Evolutionary conservation across 1,140 invertebrate species (phyloP).

Genomic region (Drosophila bocki): DNA sequence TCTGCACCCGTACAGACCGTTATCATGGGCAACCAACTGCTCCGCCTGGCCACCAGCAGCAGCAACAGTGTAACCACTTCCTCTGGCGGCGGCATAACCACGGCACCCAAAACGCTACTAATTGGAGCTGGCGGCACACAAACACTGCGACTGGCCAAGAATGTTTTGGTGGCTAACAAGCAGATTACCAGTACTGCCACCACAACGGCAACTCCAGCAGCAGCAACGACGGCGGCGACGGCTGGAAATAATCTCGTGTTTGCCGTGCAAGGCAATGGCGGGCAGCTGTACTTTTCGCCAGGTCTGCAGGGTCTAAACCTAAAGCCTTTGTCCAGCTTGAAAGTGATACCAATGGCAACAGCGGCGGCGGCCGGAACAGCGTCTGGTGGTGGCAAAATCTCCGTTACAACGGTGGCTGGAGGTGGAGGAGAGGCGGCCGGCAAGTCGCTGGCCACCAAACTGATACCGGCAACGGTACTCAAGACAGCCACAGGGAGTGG

Average conservation of each 20-base stretch:
- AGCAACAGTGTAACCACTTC: constrained; percentile 31
- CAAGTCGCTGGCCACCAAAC: constrained; percentile 56
- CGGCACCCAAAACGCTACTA: constrained; percentile 68
- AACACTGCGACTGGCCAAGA: constrained; percentile 73
- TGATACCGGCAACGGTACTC: constrained; percentile 59
- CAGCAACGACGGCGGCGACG: constrained; percentile 22
- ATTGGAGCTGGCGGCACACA: constrained; percentile 65
- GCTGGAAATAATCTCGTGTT: constrained; percentile 87
- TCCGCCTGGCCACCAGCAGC: constrained; percentile 66
- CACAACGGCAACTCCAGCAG: constrained; percentile 16
- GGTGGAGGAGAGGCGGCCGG: constrained; percentile 7
- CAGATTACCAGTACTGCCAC: constrained; percentile 27
- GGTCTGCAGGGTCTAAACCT: constrained; percentile 88
- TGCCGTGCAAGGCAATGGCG: constrained; percentile 87
- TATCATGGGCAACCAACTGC: constrained; percentile 85
- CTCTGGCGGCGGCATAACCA: constrained; percentile 40
- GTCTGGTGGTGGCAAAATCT: constrained; percentile 48
- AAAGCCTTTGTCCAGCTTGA: constrained; percentile 89
- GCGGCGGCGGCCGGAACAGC: constrained; percentile 18
- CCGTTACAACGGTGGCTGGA: constrained; percentile 34
- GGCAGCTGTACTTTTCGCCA: constrained; percentile 87
- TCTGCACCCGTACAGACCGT: constrained; percentile 70
- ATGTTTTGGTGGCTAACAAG: constrained; percentile 59
- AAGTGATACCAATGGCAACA: constrained; percentile 86
- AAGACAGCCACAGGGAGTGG: constrained; percentile 64